Evolutionary conservation across 2,113 vertebrate genomes (phyloP), one percentile per base, ranked within the genome.

Genomic region (Callithrix jacchus): DNA sequence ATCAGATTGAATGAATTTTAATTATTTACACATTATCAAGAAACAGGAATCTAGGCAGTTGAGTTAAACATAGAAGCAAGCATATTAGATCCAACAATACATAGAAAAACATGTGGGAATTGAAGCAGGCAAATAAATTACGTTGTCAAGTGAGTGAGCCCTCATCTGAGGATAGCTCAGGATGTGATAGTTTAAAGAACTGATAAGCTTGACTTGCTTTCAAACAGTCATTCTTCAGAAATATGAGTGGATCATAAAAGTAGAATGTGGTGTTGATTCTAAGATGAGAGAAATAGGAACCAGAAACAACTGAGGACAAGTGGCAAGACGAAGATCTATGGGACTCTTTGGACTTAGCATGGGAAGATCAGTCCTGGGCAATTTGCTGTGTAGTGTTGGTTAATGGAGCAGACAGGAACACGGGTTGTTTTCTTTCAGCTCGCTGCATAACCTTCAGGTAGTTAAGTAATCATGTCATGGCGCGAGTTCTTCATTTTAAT

Each of bases 101-200:
- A 2, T 64, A 0, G 12, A 58, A 8, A 18, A 47, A 54, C 3
- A n/a, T 6, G 2, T 64, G 0, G 17, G 47, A 17, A 66, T 5
- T 47, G 10, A 10, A 82, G 35, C 11, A 85, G 4, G 2, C 5
- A 64, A 70, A 25, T 13, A 54, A 20, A 8, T 21, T 64, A 35
- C 12, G 1, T 10, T n/a, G 6, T 49, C 37, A 64, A 42, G 5
- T 42, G 14, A 6, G 1, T 30, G 32, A 54, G 18, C 4, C 2
- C 3, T 17, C 52, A 17, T 52, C 52, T 56, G 30, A 84, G 56
- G 14, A 82, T 52, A 6, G 5, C 21, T 30, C 23, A 74, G 40
- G 30, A 18, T 8, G 30, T 21, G 13, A 68, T 4, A 40, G 0
- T 32, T 42, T 18, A 58, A 83, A 90, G 23, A 82, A 58, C 3